Conservation (phyloP, 2,113 vertebrate species). For the Lagopus leucura region DNA sequence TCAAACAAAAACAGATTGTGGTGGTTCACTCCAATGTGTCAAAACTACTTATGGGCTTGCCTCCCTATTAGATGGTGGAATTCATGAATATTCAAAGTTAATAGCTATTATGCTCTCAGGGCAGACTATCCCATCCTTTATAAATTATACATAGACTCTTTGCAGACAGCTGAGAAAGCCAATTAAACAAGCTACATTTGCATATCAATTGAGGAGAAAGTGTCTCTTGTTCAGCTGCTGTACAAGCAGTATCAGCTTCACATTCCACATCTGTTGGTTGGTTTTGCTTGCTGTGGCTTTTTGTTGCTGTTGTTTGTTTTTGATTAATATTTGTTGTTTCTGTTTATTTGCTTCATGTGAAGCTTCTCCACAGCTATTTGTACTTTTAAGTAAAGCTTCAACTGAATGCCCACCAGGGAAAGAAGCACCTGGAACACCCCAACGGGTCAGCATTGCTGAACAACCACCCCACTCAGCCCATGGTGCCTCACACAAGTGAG, state of each 20-base stretch:
- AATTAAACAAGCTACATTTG: conserved; percentile 72
- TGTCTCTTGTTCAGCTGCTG: conserved; percentile 30
- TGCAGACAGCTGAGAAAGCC: conserved; percentile 73
- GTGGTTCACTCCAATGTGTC: not conserved
- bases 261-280: not conserved
- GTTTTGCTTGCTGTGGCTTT: not conserved
- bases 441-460: not conserved
- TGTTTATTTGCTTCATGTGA: not conserved
- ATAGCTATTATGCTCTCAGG: conserved; percentile 65
- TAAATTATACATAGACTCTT: conserved; percentile 72
- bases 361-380: not conserved
- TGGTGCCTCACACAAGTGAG: accelerated
- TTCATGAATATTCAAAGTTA: conserved; percentile 75
- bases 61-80: conserved; percentile 62
- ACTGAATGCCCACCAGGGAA: not conserved
- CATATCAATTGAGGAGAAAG: conserved; percentile 70
- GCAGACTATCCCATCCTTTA: conserved; percentile 60
- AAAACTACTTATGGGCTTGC: conserved; percentile 23
- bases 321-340: not conserved
- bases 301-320: too few relatives aligned
- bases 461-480: not conserved
- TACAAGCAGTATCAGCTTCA: not conserved
- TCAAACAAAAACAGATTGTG: conserved; percentile 48
- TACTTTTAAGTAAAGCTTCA: not conserved
- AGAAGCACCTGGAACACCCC: too few relatives aligned